Evolutionary conservation across 2,888 invertebrate genomes (phyloP).

Genomic region (Pseudeuparius sepicola): DNA sequence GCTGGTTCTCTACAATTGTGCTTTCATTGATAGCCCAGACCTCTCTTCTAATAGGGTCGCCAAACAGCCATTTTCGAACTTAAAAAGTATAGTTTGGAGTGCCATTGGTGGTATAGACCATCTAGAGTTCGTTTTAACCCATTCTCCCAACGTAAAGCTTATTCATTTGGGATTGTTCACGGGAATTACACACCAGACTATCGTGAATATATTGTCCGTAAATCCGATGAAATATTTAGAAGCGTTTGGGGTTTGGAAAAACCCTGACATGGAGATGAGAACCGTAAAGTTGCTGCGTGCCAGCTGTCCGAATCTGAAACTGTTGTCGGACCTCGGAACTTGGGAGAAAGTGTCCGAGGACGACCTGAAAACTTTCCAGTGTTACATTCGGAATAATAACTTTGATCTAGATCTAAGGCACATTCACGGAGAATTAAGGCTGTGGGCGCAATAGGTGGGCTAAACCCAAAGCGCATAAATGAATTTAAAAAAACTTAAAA

Average conservation of each 20-base stretch:
- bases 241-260: constrained; percentile 59
- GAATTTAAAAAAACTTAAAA: too few species aligned
- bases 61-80: constrained; percentile 55
- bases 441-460: too few species aligned
- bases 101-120: constrained; percentile 56
- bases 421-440: too few species aligned
- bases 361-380: constrained; percentile 52
- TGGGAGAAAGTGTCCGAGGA: constrained; percentile 54
- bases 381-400: constrained; percentile 53
- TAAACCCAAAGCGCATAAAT: too few species aligned
- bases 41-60: too few species aligned
- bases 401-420: constrained; percentile 56
- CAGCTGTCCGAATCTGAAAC: constrained; percentile 54
- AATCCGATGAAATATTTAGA: constrained; percentile 58
- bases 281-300: constrained; percentile 55
- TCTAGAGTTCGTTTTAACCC: constrained; percentile 54
- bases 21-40: too few species aligned
- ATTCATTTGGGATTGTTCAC: constrained; percentile 65
- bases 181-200: constrained; percentile 57
- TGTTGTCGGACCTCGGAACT: constrained; percentile 60
- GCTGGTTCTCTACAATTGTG: constrained; percentile 62
- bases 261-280: constrained; percentile 55
- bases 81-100: constrained; percentile 58
- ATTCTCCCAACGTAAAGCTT: constrained; percentile 53
- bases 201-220: constrained; percentile 50